Evolutionary conservation across 2,888 invertebrate species (phyloP).

Genomic region (Clitarchus hookeri): DNA sequence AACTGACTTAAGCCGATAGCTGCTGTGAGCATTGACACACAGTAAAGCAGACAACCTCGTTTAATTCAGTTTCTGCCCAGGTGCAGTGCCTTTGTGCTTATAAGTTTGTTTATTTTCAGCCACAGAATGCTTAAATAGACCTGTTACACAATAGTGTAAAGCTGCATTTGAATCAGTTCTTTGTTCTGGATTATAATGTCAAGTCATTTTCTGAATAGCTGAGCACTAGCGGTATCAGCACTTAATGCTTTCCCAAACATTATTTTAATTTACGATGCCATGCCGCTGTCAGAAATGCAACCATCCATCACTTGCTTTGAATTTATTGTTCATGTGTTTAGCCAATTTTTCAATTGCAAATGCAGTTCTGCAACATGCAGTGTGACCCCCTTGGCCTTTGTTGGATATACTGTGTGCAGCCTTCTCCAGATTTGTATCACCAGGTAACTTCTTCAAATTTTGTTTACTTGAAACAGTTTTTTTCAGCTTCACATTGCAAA

Average conservation of each 20-base stretch:
- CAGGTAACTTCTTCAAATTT: background rate
- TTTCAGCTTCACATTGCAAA: background rate
- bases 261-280: too few species aligned
- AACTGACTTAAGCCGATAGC: background rate
- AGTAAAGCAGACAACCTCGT: background rate
- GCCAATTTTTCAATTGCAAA: conserved; percentile 4
- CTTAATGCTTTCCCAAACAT: too few species aligned
- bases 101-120: background rate
- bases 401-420: background rate
- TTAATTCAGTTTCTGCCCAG: background rate
- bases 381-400: background rate
- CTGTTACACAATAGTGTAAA: background rate
- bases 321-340: conserved; percentile 18
- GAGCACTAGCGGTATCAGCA: too few species aligned
- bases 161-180: too few species aligned
- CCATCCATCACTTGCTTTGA: conserved; percentile 24
- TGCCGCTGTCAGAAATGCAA: background rate
- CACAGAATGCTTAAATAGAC: background rate
- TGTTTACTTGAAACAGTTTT: background rate
- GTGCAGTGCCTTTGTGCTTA: background rate
- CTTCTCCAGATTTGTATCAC: background rate
- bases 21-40: conserved; percentile 11
- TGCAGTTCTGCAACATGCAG: background rate
- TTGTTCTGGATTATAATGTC: too few species aligned
- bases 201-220: too few species aligned